Evolutionary conservation across 2,888 invertebrate genomes (phyloP).

Genomic region (Drosophila anceps): DNA sequence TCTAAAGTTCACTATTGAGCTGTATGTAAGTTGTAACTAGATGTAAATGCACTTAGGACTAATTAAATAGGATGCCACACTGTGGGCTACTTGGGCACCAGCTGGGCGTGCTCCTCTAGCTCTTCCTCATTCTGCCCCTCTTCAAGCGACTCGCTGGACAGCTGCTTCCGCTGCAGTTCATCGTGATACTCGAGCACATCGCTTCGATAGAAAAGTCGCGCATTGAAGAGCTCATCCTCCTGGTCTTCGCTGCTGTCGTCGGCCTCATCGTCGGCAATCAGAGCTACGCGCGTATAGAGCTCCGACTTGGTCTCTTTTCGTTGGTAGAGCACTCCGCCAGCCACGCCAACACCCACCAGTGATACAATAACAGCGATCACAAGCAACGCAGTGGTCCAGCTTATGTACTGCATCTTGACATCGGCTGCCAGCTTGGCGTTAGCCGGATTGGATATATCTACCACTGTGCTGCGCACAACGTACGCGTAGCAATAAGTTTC

Average conservation of each 20-base stretch:
- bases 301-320: constrained; percentile 46
- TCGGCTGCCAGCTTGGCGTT: constrained; percentile 16
- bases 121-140: constrained; percentile 1
- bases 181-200: constrained; percentile 58
- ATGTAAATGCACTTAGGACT: constrained; percentile 13
- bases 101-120: constrained; percentile 17
- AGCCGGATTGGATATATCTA: constrained; percentile 43
- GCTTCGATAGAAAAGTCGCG: constrained; percentile 10
- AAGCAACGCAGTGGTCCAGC: constrained; percentile 69
- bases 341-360: constrained; percentile 41
- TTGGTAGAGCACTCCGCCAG: constrained; percentile 45
- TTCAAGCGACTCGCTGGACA: constrained; percentile 10
- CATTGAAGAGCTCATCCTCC: constrained; percentile 57
- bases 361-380: constrained; percentile 53
- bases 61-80: background rate
- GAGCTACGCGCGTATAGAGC: constrained; percentile 77
- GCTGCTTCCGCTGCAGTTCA: constrained; percentile 28
- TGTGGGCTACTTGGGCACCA: constrained; percentile 1
- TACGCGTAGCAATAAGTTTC: constrained; percentile 83
- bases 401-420: constrained; percentile 40
- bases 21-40: background rate
- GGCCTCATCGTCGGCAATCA: constrained; percentile 50
- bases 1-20: background rate
- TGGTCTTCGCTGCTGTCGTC: constrained; percentile 64
- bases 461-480: constrained; percentile 78